Percentiles rank a stretch among this genome's conserved stretches.
Conservation (phyloP, 2,113 vertebrate genomes). For the Choloepus hoffmanni region DNA sequence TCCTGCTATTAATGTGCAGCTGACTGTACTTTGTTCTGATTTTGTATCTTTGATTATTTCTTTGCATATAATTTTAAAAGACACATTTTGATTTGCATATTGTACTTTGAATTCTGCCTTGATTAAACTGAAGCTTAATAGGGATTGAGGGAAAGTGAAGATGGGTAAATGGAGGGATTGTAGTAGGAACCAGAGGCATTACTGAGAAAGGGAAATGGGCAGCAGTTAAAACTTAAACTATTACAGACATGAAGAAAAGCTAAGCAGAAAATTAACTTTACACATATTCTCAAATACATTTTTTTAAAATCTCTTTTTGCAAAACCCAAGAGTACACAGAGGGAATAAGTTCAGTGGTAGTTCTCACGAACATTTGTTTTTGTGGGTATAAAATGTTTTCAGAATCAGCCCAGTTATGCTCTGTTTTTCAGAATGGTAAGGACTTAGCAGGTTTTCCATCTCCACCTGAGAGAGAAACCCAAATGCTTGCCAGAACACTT, state of each 20-base stretch:
- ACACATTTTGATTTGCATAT: conserved; percentile 23
- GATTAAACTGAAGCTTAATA: not conserved
- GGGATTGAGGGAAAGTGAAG: not conserved
- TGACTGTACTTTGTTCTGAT: not conserved
- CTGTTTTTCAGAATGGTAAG: conserved; percentile 46
- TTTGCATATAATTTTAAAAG: conserved; percentile 47
- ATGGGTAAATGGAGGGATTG: not conserved
- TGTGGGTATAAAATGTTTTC: conserved; percentile 9
- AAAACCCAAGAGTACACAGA: conserved; percentile 44
- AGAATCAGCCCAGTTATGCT: conserved; percentile 13
- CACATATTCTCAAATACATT: not conserved
- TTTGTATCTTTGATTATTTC: not conserved
- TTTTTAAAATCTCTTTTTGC: not conserved
- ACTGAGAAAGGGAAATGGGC: not conserved
- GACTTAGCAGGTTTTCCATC: conserved; percentile 54
- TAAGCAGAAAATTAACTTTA: conserved; percentile 35
- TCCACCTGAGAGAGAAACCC: conserved; percentile 60
- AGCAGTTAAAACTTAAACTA: not conserved
- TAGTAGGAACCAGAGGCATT: not conserved
- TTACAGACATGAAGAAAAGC: not conserved
- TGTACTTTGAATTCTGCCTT: conserved; percentile 14
- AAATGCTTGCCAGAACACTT: conserved; percentile 64
- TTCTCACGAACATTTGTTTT: conserved; percentile 40
- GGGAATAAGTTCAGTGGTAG: not conserved
- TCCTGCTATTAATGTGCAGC: not conserved